These are phyloP conservation scores for Acrocephalus scirpaceus DNA, from an alignment of 2,797 vertebrate species.

Conservation along the genomic window DNA sequence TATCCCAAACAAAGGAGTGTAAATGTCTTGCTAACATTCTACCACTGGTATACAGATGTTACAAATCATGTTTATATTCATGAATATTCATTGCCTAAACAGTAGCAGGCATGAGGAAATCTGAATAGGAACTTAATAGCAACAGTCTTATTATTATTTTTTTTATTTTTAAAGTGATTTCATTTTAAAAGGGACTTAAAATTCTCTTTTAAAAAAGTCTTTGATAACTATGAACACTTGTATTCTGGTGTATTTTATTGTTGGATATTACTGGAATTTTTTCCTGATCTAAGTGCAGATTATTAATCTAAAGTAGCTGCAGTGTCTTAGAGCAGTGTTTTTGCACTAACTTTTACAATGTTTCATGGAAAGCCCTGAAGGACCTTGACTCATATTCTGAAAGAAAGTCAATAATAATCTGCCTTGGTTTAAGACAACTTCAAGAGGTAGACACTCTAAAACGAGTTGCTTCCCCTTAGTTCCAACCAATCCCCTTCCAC, in stretches of 20 bases:
- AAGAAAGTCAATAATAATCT: background rate
- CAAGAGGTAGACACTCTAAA: background rate
- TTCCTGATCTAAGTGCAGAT: background rate
- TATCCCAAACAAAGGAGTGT: conserved; percentile 29
- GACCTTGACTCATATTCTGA: background rate
- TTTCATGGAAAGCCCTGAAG: background rate
- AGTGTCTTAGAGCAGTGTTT: background rate
- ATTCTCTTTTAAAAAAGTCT: background rate
- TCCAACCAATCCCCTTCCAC: background rate
- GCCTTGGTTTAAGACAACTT: background rate
- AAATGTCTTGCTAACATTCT: conserved; percentile 36
- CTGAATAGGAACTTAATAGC: background rate
- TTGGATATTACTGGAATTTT: background rate
- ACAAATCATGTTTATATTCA: conserved; percentile 41
- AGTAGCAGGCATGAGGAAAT: conserved; percentile 35
- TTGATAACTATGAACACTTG: background rate
- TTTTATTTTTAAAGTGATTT: background rate
- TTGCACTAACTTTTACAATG: background rate
- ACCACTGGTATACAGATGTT: conserved; percentile 38
- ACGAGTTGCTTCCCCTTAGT: fast-evolving
- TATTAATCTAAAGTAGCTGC: background rate
- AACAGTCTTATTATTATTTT: background rate
- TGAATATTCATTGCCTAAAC: conserved; percentile 62
- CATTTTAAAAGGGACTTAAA: background rate
- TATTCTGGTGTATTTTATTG: background rate